Conservation (phyloP, 1,140 invertebrate genomes). For the Polypedilum pembai region DNA sequence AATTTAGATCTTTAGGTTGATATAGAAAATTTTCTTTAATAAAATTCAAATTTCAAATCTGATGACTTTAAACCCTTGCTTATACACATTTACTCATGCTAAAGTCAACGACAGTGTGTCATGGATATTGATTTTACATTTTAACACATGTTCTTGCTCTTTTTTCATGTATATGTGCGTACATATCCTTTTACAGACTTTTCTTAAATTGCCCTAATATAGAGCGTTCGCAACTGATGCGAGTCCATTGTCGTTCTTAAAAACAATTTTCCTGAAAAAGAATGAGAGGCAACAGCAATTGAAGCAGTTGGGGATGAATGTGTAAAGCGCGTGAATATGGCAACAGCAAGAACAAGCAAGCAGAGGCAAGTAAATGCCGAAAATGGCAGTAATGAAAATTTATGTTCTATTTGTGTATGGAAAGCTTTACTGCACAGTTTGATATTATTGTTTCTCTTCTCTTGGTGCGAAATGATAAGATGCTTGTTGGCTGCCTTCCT, state of each 20-base stretch:
- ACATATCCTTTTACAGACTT: neutral
- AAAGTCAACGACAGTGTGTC: neutral
- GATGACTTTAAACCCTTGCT: neutral
- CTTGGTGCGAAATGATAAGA: neutral
- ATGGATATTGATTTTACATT: slow-evolving; percentile 28
- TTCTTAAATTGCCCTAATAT: slow-evolving; percentile 3
- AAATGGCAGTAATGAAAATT: slow-evolving; percentile 28
- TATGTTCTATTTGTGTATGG: slow-evolving; percentile 24
- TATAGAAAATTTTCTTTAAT: too few relatives aligned
- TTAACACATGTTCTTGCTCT: slow-evolving; percentile 25
- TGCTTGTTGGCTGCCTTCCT: neutral
- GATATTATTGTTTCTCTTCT: slow-evolving; percentile 21
- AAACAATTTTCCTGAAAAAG: neutral
- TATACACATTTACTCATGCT: neutral
- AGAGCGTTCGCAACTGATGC: neutral
- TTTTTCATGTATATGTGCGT: neutral
- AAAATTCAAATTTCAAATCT: too few relatives aligned
- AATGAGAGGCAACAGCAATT: neutral
- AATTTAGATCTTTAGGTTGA: too few relatives aligned
- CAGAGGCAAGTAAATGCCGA: neutral
- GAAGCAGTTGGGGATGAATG: neutral
- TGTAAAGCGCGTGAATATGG: neutral
- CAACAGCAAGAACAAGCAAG: neutral
- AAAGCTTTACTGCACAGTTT: slow-evolving; percentile 20
- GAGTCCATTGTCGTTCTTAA: neutral